Conservation (phyloP, 1,140 invertebrate species). For the Diorhabda carinulata region DNA sequence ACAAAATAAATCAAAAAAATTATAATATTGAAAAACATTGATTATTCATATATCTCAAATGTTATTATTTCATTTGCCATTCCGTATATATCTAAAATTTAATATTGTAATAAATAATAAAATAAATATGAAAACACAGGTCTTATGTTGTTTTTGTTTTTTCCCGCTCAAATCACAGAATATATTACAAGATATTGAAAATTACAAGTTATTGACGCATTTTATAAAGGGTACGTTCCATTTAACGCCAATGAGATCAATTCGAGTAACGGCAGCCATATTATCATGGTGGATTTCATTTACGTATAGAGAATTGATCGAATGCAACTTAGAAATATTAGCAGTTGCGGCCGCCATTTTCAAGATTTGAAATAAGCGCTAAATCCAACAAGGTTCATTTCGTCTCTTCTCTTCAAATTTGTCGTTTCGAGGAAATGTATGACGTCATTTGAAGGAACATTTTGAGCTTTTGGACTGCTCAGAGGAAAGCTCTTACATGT, state of each 20-base stretch:
- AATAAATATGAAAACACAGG: too few relatives aligned
- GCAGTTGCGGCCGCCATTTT: background rate
- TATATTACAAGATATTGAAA: too few relatives aligned
- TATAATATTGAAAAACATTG: background rate
- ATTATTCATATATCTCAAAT: background rate
- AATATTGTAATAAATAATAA: too few relatives aligned
- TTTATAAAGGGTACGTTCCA: too few relatives aligned
- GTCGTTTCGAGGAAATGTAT: background rate
- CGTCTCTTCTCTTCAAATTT: background rate
- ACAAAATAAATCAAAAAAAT: background rate
- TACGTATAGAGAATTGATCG: background rate
- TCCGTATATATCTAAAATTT: too few relatives aligned
- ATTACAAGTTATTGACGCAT: too few relatives aligned
- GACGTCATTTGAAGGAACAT: background rate
- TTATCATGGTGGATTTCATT: background rate
- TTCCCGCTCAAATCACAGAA: too few relatives aligned
- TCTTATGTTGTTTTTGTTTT: too few relatives aligned
- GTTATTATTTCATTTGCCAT: background rate
- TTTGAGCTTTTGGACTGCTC: background rate
- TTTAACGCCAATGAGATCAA: too few relatives aligned
- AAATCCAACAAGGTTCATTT: background rate
- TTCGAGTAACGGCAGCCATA: too few relatives aligned
- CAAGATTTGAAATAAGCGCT: background rate
- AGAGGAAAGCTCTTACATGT: background rate
- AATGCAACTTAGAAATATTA: background rate